phyloP scores from a whole-genome alignment of 2,113 vertebrate species.

The Oplegnathus fasciatus region DNA sequence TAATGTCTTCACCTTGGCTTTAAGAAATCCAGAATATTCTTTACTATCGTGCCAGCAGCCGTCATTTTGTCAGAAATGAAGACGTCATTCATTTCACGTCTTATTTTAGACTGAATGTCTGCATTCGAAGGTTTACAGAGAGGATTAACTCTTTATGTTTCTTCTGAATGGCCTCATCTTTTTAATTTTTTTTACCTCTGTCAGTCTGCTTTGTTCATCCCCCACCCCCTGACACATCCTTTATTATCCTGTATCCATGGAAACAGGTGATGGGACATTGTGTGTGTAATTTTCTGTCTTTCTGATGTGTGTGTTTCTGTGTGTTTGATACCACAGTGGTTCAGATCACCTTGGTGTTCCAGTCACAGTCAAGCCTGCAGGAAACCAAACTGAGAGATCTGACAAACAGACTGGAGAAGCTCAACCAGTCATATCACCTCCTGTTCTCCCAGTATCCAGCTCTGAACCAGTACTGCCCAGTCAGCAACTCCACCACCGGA shows the following conservation, averaged over 20 bases:
- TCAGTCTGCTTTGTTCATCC: constrained; percentile 22
- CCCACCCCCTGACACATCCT: constrained; percentile 15
- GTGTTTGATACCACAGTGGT: constrained; percentile 37
- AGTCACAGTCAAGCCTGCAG: constrained; percentile 40
- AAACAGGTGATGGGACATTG: constrained; percentile 22
- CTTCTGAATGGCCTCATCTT: not conserved
- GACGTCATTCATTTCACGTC: not conserved
- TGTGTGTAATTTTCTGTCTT: not conserved
- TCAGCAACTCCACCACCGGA: constrained; percentile 46
- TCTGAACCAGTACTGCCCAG: constrained; percentile 64
- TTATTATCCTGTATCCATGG: constrained; percentile 44
- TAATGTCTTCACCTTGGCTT: no score
- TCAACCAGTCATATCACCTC: constrained; percentile 54
- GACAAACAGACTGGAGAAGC: constrained; percentile 40
- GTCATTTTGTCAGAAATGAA: not conserved
- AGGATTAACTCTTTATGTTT: constrained; percentile 7
- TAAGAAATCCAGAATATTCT: not conserved
- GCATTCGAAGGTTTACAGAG: not conserved
- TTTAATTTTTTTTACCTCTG: not conserved
- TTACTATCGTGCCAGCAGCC: not conserved
- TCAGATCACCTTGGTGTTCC: constrained; percentile 52
- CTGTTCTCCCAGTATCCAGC: constrained; percentile 68
- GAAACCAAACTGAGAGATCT: constrained; percentile 48
- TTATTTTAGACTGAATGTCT: constrained; percentile 16
- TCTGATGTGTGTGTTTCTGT: not conserved